These are phyloP conservation scores for Syndactyla subalaris DNA, from an alignment of 2,797 vertebrate species.

Conservation along the genomic window DNA sequence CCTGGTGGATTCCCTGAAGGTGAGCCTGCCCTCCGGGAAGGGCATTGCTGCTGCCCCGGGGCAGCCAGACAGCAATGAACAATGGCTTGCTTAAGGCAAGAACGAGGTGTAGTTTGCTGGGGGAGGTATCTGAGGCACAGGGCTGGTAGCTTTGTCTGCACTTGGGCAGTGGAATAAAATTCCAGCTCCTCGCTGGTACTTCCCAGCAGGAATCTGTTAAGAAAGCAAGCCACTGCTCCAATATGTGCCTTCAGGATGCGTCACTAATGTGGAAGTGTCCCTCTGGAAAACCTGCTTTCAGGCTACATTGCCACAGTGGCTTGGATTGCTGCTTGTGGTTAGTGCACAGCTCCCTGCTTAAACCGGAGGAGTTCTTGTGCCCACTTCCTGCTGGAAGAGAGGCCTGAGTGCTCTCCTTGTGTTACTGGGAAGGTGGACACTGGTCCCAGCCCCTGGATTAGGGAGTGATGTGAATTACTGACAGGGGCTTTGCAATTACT, in stretches of 20 bases:
- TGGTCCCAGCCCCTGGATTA: not conserved
- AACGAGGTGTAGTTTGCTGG: not conserved
- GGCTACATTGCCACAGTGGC: not conserved
- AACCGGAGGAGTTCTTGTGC: not conserved
- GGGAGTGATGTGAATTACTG: not conserved
- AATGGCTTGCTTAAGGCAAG: not conserved
- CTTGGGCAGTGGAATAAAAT: not conserved
- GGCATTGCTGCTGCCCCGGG: too few species aligned
- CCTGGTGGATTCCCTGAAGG: conserved; percentile 97
- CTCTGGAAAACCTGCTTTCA: not conserved
- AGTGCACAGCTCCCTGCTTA: not conserved
- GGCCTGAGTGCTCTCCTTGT: not conserved
- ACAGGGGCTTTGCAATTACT: not conserved
- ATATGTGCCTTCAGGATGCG: rapidly evolving
- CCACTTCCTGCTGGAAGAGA: not conserved
- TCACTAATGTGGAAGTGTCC: not conserved
- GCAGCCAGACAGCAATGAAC: not conserved
- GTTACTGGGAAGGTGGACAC: not conserved
- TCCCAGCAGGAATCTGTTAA: not conserved
- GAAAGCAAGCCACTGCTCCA: not conserved
- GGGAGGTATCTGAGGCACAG: rapidly evolving
- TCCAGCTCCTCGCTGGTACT: not conserved
- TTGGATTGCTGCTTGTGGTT: not conserved
- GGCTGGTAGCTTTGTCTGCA: not conserved
- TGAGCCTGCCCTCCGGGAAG: conserved; percentile 20